Conservation (phyloP, 1,140 invertebrate genomes). For the Drosophila kikkawai region DNA sequence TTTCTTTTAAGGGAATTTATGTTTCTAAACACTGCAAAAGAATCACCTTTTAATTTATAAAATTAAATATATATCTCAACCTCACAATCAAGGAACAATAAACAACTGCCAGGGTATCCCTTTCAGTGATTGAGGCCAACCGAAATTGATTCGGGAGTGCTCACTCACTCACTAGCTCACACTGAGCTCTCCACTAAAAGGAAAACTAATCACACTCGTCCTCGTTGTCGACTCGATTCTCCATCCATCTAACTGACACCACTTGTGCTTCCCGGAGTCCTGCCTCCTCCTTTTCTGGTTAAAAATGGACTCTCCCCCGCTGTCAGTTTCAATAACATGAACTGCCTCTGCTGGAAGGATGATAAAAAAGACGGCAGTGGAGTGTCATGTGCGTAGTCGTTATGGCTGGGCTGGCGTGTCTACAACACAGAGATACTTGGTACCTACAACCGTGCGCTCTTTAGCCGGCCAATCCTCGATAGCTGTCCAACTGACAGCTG, state of each 20-base stretch:
- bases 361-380: slow-evolving; percentile 12
- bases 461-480: slow-evolving; percentile 23
- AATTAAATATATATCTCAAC: not conserved
- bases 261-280: not conserved
- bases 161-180: not conserved
- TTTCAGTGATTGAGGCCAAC: slow-evolving; percentile 1
- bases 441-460: slow-evolving; percentile 29
- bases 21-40: not conserved
- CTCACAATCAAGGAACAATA: not conserved
- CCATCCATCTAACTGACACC: slow-evolving; percentile 32
- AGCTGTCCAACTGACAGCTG: slow-evolving; percentile 22
- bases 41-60: not conserved
- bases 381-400: slow-evolving; percentile 39
- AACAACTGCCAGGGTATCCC: no score
- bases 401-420: slow-evolving; percentile 31
- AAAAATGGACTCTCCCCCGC: slow-evolving; percentile 45
- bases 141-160: slow-evolving; percentile 22
- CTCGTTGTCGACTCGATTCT: slow-evolving; percentile 16
- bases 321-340: slow-evolving; percentile 71
- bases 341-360: slow-evolving; percentile 6
- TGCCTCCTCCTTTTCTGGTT: slow-evolving; percentile 10
- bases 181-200: slow-evolving; percentile 1
- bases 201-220: slow-evolving; percentile 38
- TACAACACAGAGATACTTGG: not conserved
- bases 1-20: not conserved